Conservation (phyloP, 2,113 vertebrate genomes). For the Lampris megalopsis region DNA sequence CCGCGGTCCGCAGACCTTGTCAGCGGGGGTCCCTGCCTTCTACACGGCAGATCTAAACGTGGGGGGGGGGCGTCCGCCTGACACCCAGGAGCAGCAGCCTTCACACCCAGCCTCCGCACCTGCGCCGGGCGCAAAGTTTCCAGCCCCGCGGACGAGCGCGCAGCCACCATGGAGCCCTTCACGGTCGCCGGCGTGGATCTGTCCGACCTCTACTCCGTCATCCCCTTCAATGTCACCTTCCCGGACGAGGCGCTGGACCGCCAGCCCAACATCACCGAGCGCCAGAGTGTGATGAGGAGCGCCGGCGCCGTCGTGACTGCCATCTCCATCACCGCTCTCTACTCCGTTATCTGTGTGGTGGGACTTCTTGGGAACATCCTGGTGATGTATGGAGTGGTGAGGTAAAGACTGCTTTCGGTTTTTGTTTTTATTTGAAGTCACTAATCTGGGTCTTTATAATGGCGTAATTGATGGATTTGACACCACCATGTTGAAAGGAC, state of each 20-base stretch:
- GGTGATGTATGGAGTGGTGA: constrained; percentile 94
- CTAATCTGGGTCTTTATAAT: too few relatives aligned
- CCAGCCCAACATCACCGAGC: constrained; percentile 79
- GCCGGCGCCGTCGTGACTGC: constrained; percentile 87
- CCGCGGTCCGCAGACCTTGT: too few relatives aligned
- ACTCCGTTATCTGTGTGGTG: constrained; percentile 92
- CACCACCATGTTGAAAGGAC: too few relatives aligned
- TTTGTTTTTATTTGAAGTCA: background rate
- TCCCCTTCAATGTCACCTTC: constrained; percentile 81
- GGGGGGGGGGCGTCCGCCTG: background rate
- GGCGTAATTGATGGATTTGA: too few relatives aligned
- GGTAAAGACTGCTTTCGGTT: constrained; percentile 79
- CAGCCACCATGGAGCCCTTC: constrained; percentile 79
- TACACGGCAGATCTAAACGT: too few relatives aligned
- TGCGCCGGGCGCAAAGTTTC: constrained; percentile 19
- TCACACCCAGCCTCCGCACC: background rate
- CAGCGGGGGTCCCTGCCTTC: too few relatives aligned
- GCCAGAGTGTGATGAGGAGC: constrained; percentile 65
- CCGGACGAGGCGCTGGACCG: constrained; percentile 69
- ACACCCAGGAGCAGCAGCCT: background rate
- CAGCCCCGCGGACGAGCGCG: constrained; percentile 20
- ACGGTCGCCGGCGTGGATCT: constrained; percentile 67
- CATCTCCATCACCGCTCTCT: constrained; percentile 92
- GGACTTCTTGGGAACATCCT: constrained; percentile 93
- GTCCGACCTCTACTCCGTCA: constrained; percentile 78